These are phyloP conservation scores for Pseudochirops corinnae DNA, from an alignment of 2,797 vertebrate species.

Conservation along the genomic window DNA sequence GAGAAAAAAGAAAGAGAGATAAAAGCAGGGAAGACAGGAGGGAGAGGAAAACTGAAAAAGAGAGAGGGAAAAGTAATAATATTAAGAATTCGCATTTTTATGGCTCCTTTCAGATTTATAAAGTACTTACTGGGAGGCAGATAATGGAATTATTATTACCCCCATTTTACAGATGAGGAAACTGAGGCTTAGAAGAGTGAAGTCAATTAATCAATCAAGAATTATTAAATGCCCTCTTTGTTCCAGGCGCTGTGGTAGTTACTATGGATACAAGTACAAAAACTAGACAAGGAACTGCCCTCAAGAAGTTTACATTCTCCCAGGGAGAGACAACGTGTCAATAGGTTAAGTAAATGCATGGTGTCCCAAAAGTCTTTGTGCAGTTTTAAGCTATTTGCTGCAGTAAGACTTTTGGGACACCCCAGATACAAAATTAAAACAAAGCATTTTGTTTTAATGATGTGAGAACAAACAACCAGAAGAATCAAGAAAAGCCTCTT, in stretches of 20 bases:
- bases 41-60: slow-evolving; percentile 25
- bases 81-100: background rate
- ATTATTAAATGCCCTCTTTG: background rate
- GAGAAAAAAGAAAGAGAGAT: background rate
- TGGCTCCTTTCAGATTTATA: background rate
- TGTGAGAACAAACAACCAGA: background rate
- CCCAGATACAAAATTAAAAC: background rate
- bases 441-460: background rate
- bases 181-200: background rate
- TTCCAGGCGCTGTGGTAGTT: background rate
- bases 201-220: background rate
- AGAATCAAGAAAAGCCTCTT: background rate
- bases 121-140: background rate
- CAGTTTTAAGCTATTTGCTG: background rate
- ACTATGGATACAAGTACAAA: background rate
- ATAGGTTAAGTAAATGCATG: background rate
- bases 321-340: background rate
- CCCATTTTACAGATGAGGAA: background rate
- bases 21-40: background rate
- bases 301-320: background rate
- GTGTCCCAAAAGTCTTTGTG: background rate
- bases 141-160: background rate
- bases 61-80: slow-evolving; percentile 48
- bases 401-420: background rate
- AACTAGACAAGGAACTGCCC: background rate